Conservation (phyloP, 2,113 vertebrate genomes). For the Petrocephalus microphthalmus region DNA sequence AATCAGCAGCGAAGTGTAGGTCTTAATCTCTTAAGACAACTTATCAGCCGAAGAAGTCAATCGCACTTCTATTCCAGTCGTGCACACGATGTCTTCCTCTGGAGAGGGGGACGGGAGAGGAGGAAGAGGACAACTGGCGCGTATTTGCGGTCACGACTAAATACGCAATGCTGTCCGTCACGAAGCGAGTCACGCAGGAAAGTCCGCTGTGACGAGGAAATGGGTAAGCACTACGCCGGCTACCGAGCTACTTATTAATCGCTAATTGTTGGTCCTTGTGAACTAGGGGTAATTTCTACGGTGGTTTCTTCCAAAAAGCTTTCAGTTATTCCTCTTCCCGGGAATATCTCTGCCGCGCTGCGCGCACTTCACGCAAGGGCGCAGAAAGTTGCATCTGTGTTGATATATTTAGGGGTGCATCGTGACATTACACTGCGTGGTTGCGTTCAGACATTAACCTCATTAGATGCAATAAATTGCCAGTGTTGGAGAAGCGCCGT, state of each 20-base stretch:
- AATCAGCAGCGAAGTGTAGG: not conserved
- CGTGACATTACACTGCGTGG: not conserved
- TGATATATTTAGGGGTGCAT: not conserved
- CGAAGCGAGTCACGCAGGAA: conserved; percentile 52
- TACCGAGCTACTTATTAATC: conserved; percentile 14
- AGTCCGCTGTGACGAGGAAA: conserved; percentile 56
- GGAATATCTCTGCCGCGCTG: not conserved
- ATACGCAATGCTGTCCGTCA: conserved; percentile 52
- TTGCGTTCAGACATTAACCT: conserved; percentile 11
- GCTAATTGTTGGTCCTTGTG: conserved; percentile 12
- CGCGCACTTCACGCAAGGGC: not conserved
- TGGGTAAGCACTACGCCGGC: conserved; percentile 16
- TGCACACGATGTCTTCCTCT: conserved; percentile 22
- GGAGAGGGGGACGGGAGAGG: conserved; percentile 18
- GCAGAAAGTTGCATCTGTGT: not conserved
- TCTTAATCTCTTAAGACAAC: not conserved
- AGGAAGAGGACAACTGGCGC: conserved; percentile 42
- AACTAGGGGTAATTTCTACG: conserved; percentile 17
- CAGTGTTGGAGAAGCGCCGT: not conserved
- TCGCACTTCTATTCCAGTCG: not conserved
- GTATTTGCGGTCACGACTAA: conserved; percentile 45
- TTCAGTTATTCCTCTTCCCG: not conserved
- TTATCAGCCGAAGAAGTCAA: not conserved
- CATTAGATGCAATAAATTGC: not conserved
- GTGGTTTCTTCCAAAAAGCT: conserved; percentile 8